These are phyloP conservation scores for Caretta caretta DNA, from an alignment of 2,113 vertebrate genomes.

Conservation along the genomic window DNA sequence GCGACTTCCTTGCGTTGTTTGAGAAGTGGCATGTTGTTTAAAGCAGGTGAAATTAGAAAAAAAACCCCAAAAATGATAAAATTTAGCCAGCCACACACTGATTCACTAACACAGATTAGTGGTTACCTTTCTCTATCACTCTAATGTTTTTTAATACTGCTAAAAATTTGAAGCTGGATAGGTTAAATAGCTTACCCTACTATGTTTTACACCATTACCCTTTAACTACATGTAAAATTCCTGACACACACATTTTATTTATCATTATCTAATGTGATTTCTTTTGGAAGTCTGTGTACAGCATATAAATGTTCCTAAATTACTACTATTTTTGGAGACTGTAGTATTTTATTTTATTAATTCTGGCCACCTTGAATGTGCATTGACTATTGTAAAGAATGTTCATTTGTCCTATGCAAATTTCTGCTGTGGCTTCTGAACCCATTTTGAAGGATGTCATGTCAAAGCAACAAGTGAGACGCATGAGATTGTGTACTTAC, in stretches of 20 bases:
- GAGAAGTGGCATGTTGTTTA: neutral
- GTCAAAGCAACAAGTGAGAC: neutral
- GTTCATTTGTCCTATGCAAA: neutral
- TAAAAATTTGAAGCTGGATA: neutral
- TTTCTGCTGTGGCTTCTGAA: neutral
- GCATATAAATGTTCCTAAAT: neutral
- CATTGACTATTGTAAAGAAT: neutral
- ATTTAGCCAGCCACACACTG: neutral
- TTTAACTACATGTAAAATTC: neutral
- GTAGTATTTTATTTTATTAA: neutral
- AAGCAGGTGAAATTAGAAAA: neutral
- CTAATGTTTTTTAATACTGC: neutral
- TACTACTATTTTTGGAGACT: neutral
- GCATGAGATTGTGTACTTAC: neutral
- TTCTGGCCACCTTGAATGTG: neutral
- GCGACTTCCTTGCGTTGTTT: neutral
- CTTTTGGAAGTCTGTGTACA: neutral
- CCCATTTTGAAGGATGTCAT: neutral
- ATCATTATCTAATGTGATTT: neutral
- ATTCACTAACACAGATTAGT: neutral
- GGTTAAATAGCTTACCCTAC: neutral
- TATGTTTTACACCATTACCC: neutral
- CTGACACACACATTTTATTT: neutral
- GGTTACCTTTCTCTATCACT: neutral
- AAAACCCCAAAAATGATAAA: neutral